A percentile compares a stretch with the other conserved stretches of the same genome.
Conservation (phyloP, 2,888 invertebrate species). For the Argyra leucocephala region DNA sequence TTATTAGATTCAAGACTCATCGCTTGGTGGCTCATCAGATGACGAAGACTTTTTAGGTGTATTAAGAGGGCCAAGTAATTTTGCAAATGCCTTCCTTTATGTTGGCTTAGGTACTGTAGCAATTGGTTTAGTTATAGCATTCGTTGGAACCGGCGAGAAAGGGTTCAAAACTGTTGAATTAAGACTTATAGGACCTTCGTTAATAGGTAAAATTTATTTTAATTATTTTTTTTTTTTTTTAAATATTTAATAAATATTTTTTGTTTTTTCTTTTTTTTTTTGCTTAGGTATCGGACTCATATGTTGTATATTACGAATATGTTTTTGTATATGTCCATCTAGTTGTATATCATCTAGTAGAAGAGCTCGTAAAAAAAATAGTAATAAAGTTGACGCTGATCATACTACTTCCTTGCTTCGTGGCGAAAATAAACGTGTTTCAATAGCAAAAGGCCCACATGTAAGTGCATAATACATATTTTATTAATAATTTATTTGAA, state of each 20-base stretch:
- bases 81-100: slow-evolving; percentile 74
- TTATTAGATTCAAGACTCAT: slow-evolving; percentile 83
- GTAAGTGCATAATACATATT: slow-evolving; percentile 26
- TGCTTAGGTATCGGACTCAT: slow-evolving; percentile 59
- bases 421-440: slow-evolving; percentile 42
- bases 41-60: slow-evolving; percentile 60
- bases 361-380: slow-evolving; percentile 51
- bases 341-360: slow-evolving; percentile 60
- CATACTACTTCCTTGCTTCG: slow-evolving; percentile 43
- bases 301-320: slow-evolving; percentile 72
- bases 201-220: slow-evolving; percentile 46
- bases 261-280: slow-evolving; percentile 9
- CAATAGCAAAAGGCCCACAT: slow-evolving; percentile 41
- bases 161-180: slow-evolving; percentile 78
- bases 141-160: slow-evolving; percentile 84
- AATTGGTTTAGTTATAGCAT: slow-evolving; percentile 75
- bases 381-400: slow-evolving; percentile 43
- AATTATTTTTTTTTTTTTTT: neutral
- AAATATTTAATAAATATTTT: slow-evolving; percentile 6
- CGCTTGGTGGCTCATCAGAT: slow-evolving; percentile 68
- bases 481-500: too few species aligned
- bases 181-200: slow-evolving; percentile 75
- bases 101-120: slow-evolving; percentile 76
- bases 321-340: slow-evolving; percentile 74
- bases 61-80: slow-evolving; percentile 63